A percentile compares a stretch with the other conserved stretches of the same genome.
Conservation (phyloP, 1,140 invertebrate species). For the Forficula auricularia region DNA sequence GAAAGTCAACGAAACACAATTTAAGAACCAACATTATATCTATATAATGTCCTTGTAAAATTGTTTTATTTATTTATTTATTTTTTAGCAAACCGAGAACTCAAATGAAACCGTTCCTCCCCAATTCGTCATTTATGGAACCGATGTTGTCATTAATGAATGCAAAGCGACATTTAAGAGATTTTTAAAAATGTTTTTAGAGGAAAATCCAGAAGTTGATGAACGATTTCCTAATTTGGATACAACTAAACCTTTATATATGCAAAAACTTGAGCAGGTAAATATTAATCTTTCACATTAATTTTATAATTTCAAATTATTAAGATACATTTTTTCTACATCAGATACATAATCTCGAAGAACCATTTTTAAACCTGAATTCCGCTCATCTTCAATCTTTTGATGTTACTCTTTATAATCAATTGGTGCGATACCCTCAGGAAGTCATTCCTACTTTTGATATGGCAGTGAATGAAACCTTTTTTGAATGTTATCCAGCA, state of each 20-base stretch:
- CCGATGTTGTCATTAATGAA: slow-evolving; percentile 75
- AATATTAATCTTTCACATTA: slow-evolving; percentile 7
- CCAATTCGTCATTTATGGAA: slow-evolving; percentile 95
- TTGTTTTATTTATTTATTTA: slow-evolving; percentile 1
- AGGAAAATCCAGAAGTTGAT: slow-evolving; percentile 60
- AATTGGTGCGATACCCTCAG: slow-evolving; percentile 89
- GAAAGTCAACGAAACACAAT: too few species aligned
- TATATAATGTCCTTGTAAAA: background rate
- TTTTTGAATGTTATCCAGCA: slow-evolving; percentile 81
- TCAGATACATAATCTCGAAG: slow-evolving; percentile 72
- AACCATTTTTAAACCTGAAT: slow-evolving; percentile 90
- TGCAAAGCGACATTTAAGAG: slow-evolving; percentile 82
- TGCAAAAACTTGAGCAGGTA: slow-evolving; percentile 80
- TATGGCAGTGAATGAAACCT: slow-evolving; percentile 93
- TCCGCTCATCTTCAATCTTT: slow-evolving; percentile 80
- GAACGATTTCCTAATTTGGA: slow-evolving; percentile 60
- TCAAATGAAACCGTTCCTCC: slow-evolving; percentile 44
- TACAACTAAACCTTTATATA: slow-evolving; percentile 65
- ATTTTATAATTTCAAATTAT: background rate
- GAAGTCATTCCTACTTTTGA: slow-evolving; percentile 96
- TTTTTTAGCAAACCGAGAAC: slow-evolving; percentile 24
- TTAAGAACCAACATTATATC: too few species aligned
- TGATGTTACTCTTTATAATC: slow-evolving; percentile 72
- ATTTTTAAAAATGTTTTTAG: slow-evolving; percentile 67
- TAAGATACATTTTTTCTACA: slow-evolving; percentile 15